Evolutionary conservation across 37 sponge, comb jelly and placozoan species (phyloP).

Genomic region (Crambe crambe): DNA sequence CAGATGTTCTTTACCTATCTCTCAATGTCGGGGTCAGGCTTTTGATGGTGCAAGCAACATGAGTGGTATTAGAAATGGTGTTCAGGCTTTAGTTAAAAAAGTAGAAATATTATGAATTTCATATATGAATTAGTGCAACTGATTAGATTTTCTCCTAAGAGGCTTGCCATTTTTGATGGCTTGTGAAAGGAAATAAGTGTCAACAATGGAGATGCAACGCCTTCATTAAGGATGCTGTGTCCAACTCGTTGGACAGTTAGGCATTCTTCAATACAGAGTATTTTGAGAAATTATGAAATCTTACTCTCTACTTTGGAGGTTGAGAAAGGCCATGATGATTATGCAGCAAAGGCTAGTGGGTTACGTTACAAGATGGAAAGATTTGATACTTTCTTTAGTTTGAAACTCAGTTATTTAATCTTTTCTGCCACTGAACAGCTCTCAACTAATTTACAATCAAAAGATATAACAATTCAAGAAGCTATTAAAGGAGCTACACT

Average conservation of each 20-base stretch:
- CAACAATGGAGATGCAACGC: constrained; percentile 1
- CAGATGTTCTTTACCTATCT: constrained; percentile 40
- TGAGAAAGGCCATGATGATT: constrained; percentile 47
- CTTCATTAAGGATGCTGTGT: constrained; percentile 23
- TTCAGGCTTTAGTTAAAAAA: constrained; percentile 22
- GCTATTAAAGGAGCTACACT: constrained; percentile 39
- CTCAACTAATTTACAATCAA: constrained; percentile 48
- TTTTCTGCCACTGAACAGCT: too few relatives aligned
- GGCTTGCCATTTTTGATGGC: constrained; percentile 14
- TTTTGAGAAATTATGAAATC: constrained; percentile 35
- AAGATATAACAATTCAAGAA: constrained; percentile 55
- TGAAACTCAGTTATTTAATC: constrained; percentile 45
- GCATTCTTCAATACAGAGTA: constrained; percentile 31
- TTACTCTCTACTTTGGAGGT: too few relatives aligned
- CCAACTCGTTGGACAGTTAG: constrained; percentile 60
- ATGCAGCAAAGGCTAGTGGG: constrained; percentile 67
- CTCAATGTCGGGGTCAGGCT: constrained; percentile 41
- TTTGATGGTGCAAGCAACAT: constrained; percentile 51
- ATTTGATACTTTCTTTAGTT: constrained; percentile 56
- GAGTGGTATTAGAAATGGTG: constrained; percentile 59
- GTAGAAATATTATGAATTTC: constrained; percentile 26
- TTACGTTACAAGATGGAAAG: too few relatives aligned
- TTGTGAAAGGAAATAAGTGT: constrained; percentile 20
- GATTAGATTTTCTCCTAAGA: constrained; percentile 28
- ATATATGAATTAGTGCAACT: constrained; percentile 30